A percentile compares a stretch with the other conserved stretches of the same genome.
Conservation (phyloP, 1,140 invertebrate genomes). For the Mesaphorura yosii region DNA sequence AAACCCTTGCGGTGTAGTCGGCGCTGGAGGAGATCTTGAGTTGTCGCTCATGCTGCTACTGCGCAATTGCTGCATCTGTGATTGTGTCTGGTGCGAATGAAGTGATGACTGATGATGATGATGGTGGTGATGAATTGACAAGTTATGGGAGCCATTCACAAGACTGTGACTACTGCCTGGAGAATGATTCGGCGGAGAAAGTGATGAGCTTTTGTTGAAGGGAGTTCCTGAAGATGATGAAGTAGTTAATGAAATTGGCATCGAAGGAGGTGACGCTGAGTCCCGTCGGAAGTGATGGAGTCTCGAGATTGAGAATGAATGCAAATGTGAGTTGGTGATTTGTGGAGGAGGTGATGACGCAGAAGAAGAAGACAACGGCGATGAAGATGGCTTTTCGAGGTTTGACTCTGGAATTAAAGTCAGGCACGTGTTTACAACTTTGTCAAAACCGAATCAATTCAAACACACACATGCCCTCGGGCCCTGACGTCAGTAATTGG, state of each 20-base stretch:
- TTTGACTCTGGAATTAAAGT: constrained; percentile 24
- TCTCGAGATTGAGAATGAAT: constrained; percentile 30
- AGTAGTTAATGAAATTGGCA: constrained; percentile 30
- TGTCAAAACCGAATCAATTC: too few relatives aligned
- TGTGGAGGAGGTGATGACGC: constrained; percentile 18
- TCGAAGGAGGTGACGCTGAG: constrained; percentile 21
- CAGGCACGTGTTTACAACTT: too few relatives aligned
- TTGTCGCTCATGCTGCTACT: constrained; percentile 14
- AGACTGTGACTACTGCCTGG: too few relatives aligned
- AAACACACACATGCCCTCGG: too few relatives aligned
- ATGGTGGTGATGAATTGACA: constrained; percentile 16
- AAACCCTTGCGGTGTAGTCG: constrained; percentile 27
- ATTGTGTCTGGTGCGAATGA: neutral
- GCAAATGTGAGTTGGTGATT: too few relatives aligned
- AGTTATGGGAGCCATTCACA: constrained; percentile 16
- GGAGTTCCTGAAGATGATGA: constrained; percentile 4
- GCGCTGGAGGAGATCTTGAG: constrained; percentile 23
- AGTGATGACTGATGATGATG: too few relatives aligned
- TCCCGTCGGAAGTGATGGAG: constrained; percentile 11
- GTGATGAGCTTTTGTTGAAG: too few relatives aligned
- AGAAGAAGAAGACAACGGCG: constrained; percentile 25
- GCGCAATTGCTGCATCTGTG: neutral
- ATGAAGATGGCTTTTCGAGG: constrained; percentile 23
- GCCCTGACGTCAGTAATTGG: too few relatives aligned
- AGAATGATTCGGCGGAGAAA: constrained; percentile 9